Base-by-base conservation (phyloP, 2,797 vertebrate species). In the Poecilia gillii region DNA sequence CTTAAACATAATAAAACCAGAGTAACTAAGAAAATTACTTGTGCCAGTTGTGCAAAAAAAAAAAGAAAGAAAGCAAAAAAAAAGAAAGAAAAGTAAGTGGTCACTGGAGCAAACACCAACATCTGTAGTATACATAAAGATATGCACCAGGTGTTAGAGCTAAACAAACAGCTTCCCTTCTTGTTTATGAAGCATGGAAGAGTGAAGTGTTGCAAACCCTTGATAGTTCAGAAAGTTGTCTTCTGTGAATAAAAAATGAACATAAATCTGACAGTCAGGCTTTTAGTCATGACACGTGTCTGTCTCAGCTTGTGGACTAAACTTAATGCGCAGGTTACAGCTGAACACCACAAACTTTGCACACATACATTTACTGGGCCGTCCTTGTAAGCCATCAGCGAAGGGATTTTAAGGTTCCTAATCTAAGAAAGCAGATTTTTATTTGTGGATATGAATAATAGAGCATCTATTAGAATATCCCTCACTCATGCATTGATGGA, bases 401-500 rank as follows among this genome's bases (percentile, higher is more conserved):
- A 80, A 72, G 66, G 78, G 89, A 75, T 86, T 94, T 94, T 92
- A 88, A 90, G 68, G 84, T 79, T 79, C 84, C 79, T 89, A 87
- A 94, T 94, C 88, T 94, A 94, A 91, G 94, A 94, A 94, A 94
- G 92, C 92, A 93, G 92, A 85, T 93, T 93, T 75, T 95, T 96
- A 95, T 96, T 95, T 96, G 95, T 95, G 94, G 85, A 62, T 88
- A 94, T 96, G 85, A 96, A 96, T 96, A 95, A 96, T 96, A 93
- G 75, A 96, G 81, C 81, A 84, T 93, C 87, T 95, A 94, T 96
- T 96, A 95, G 93, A 96, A 96, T 93, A 92, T 89, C 79, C 77
- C 87, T 93, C 91, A 90, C 75, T 93, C 93, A 92, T 92, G 89
- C 94, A 93, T 87, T 94, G 94, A 95, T 96, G 95, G 94, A 95